Base-by-base conservation (phyloP, 2,888 invertebrate genomes). In the Drosophila anceps region DNA sequence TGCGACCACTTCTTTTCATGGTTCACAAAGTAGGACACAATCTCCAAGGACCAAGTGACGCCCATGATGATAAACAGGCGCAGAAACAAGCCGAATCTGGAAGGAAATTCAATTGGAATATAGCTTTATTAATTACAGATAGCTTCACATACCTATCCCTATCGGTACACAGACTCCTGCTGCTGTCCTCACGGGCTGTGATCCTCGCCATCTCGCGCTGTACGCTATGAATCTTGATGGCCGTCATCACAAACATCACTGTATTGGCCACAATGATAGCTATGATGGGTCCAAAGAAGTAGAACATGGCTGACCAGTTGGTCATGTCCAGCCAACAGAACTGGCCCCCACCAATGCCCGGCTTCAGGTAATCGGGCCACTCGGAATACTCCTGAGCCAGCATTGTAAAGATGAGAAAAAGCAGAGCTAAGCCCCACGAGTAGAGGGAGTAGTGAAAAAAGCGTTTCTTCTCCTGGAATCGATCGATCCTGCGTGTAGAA, bases 21-120 rank as follows among this genome's bases (percentile, higher is more conserved):
- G 69, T 95, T 95, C 2, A 94, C 94, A 24, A 95, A 94, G 94
- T 96, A 96, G 46, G 97, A 96, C 67, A 97, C 93, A 55, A 97
- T 94, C 91, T 97, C 97, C 93, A 96, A 95, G 0, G 95, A 94
- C 97, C 97, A 97, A 89, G 96, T 97, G 20, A 97, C 95, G 0
- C 97, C 97, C 97, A 97, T 97, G 31, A 97, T 96, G 81, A 97
- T 94, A 91, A 97, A 96, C 41, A 97, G 93, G 89, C 97, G 97
- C 83, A 97, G 88, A 91, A 97, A 97, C 4, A 97, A 93, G 33
- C 95, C 95, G 91, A 96, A 97, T 93, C 97, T 97, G 27, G 41
- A 10, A 20, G 31, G 27, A 43, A 39, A 9, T 29, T 2, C 31
- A 24, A 48, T 50, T 64, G 29, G 64, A 58, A 15, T 10, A 9